Evolutionary conservation across 1,140 invertebrate species (phyloP), one percentile per base, ranked within the genome.

Genomic region (Aradophagus sp.): DNA sequence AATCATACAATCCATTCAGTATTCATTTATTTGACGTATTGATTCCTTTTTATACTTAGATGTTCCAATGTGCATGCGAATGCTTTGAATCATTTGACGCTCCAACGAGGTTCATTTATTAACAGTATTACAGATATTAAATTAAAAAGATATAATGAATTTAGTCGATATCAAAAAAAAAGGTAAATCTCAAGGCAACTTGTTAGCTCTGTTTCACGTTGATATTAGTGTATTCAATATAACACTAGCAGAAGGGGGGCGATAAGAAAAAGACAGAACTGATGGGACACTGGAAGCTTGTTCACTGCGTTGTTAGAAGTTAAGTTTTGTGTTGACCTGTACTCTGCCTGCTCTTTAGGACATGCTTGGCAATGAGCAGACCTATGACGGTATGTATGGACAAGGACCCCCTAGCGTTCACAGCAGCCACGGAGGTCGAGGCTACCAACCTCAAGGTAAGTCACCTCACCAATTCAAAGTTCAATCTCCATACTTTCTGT

Each of bases 321-420:
- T 76, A 80, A 75, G 76, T 81, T 82, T 87, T 84, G 83, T 87
- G 82, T 87, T 87, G 78, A 86, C 85, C 82, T 85, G 77, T 85
- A 86, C 83, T 86, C 83, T 86, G 84, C 87, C 79, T 85, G 81
- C 7, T 89, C 87, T 88, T 76, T 89, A 95, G 92, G 94, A 96
- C 86, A 95, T 95, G 91, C 91, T 97, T 86, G 93, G 92, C 77
- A 91, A 93, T 74, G 95, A 97, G 82, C 95, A 96, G 86, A 90
- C 92, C 75, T 97, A 95, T 89, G 94, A 96, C 80, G 92, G 91
- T 86, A 91, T 97, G 88, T 97, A 96, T 87, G 92, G 90, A 80
- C 94, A 93, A 87, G 92, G 91, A 78, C 92, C 92, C 75, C 91
- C 92, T 75, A 93, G 91, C 82, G 91, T 93, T 75, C 91, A 93